Percentiles rank a stretch among this genome's conserved stretches.
phyloP scores from a whole-genome alignment of 1,140 invertebrate genomes.

The Drosophila nikananu region DNA sequence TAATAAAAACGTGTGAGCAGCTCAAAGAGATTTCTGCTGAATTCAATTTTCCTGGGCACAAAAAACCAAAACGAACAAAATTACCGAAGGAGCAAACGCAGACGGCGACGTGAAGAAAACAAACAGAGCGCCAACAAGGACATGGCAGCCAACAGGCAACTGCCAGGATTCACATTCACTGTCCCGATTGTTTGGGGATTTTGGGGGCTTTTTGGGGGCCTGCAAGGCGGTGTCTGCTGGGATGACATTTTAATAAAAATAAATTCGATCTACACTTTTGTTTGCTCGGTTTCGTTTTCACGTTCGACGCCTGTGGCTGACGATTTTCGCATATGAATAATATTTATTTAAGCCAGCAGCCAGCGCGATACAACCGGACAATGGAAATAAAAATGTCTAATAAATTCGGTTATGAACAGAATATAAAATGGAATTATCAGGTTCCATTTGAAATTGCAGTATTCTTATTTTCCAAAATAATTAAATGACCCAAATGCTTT shows the following conservation, averaged over 20 bases:
- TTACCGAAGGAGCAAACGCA: constrained; percentile 13
- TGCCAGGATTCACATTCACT: constrained; percentile 20
- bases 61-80: constrained; percentile 12
- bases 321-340: constrained; percentile 32
- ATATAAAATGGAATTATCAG: background rate
- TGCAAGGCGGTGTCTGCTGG: constrained; percentile 29
- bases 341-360: constrained; percentile 17
- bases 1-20: constrained; percentile 73
- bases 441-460: background rate
- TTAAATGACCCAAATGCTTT: background rate
- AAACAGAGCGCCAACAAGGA: constrained; percentile 63
- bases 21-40: constrained; percentile 75
- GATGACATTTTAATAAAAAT: constrained; percentile 75
- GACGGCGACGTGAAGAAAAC: constrained; percentile 19
- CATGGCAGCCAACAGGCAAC: constrained; percentile 34
- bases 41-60: constrained; percentile 67
- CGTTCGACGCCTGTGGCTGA: constrained; percentile 5
- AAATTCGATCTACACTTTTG: constrained; percentile 73
- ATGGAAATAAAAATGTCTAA: constrained; percentile 11
- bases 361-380: background rate
- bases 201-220: background rate
- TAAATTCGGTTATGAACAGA: background rate
- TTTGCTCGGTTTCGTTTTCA: constrained; percentile 39
- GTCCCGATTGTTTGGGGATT: constrained; percentile 23
- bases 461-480: background rate